Conservation (phyloP, 1,140 invertebrate genomes). For the silkworm (Bombyx mori) region DNA sequence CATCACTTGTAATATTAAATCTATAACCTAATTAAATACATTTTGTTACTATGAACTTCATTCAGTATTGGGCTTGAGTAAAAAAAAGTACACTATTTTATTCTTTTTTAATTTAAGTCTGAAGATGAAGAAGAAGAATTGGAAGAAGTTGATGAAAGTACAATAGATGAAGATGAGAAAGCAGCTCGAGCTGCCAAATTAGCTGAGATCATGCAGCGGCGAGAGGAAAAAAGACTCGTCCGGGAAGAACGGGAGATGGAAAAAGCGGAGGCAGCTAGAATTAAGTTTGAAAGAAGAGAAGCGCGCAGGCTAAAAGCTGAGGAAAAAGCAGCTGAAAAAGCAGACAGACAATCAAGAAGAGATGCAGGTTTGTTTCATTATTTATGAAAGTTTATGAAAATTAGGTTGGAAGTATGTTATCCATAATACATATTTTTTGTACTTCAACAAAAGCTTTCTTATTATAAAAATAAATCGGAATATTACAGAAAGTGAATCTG, state of each 20-base stretch:
- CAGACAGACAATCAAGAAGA: slow-evolving; percentile 40
- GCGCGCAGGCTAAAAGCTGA: slow-evolving; percentile 44
- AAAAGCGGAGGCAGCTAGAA: slow-evolving; percentile 35
- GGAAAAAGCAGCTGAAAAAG: slow-evolving; percentile 34
- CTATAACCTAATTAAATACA: too few relatives aligned
- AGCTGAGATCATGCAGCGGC: slow-evolving; percentile 23
- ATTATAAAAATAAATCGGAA: background rate
- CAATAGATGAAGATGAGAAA: slow-evolving; percentile 55
- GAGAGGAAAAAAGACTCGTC: slow-evolving; percentile 32
- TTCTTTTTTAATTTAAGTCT: slow-evolving; percentile 19
- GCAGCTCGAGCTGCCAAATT: slow-evolving; percentile 33
- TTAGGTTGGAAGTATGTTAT: too few relatives aligned
- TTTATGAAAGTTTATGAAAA: background rate
- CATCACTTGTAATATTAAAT: background rate
- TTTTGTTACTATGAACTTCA: too few relatives aligned
- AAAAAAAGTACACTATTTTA: background rate
- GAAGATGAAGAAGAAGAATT: slow-evolving; percentile 47
- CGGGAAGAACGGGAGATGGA: slow-evolving; percentile 38
- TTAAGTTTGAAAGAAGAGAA: slow-evolving; percentile 49
- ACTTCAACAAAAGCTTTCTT: background rate
- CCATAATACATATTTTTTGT: too few relatives aligned
- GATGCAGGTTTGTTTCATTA: slow-evolving; percentile 35
- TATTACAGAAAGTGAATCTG: background rate
- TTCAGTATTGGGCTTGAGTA: too few relatives aligned
- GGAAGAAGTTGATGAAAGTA: slow-evolving; percentile 56